Conservation (phyloP, 2,888 invertebrate genomes). For the Mythimna ferrago region DNA sequence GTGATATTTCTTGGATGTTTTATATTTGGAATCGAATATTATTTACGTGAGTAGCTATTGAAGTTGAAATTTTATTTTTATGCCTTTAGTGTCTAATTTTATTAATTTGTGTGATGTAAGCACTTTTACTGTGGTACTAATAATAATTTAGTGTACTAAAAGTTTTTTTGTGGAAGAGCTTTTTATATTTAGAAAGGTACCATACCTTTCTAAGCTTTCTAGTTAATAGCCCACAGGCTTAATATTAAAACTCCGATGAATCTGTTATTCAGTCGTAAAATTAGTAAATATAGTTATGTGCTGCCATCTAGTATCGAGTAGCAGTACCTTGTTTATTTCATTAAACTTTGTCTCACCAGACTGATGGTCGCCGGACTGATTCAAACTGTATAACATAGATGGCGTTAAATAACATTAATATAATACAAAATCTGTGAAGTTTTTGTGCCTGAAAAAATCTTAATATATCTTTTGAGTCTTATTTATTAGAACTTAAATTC, state of each 20-base stretch:
- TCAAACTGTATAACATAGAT: slow-evolving; percentile 12
- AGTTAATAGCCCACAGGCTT: too few relatives aligned
- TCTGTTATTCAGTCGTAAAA: not conserved
- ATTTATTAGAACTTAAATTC: not conserved
- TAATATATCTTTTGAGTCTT: not conserved
- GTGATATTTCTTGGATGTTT: not conserved
- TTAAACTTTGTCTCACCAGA: not conserved
- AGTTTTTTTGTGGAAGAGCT: not conserved
- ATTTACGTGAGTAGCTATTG: not conserved
- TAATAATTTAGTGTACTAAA: not conserved
- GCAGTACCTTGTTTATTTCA: slow-evolving; percentile 7
- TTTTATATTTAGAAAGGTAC: too few relatives aligned
- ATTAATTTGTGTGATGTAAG: not conserved
- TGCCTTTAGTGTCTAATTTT: accelerated
- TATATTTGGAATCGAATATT: not conserved
- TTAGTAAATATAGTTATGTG: not conserved
- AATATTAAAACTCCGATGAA: too few relatives aligned
- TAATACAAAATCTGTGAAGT: not conserved
- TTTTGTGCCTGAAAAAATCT: too few relatives aligned
- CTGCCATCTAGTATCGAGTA: slow-evolving; percentile 52
- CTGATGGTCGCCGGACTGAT: slow-evolving; percentile 4
- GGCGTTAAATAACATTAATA: slow-evolving; percentile 23
- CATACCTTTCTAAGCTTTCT: too few relatives aligned
- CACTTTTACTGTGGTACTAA: not conserved
- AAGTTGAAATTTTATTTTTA: not conserved